These are phyloP conservation scores for Epinotia ramella DNA, from an alignment of 2,888 invertebrate species.

Conservation along the genomic window DNA sequence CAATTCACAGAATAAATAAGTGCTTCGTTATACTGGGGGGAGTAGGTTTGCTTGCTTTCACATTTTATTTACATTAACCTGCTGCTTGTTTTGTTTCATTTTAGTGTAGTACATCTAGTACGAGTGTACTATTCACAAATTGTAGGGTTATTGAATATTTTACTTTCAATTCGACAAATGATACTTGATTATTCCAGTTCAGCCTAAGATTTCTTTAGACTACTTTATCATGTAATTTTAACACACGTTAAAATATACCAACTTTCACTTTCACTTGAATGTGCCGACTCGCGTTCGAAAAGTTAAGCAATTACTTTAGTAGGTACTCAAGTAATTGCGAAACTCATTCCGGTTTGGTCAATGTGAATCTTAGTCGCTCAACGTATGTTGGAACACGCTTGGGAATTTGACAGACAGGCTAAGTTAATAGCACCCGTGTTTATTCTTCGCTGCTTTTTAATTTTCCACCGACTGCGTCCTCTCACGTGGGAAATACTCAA, in stretches of 20 bases:
- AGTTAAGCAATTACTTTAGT: too few relatives aligned
- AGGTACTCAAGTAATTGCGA: too few relatives aligned
- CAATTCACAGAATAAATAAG: background rate
- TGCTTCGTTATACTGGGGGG: background rate
- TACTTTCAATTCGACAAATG: too few relatives aligned
- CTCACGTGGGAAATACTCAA: conserved; percentile 62
- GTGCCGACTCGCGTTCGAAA: too few relatives aligned
- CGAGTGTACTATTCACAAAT: background rate
- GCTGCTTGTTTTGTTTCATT: background rate
- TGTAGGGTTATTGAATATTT: too few relatives aligned
- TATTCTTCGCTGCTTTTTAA: conserved; percentile 58
- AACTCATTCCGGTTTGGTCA: background rate
- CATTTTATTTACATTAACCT: background rate
- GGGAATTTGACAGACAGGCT: conserved; percentile 38
- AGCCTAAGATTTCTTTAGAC: too few relatives aligned
- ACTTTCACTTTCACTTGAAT: too few relatives aligned
- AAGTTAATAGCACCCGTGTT: conserved; percentile 41
- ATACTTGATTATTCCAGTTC: too few relatives aligned
- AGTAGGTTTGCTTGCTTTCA: background rate
- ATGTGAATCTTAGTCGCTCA: background rate
- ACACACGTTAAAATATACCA: too few relatives aligned
- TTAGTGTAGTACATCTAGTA: background rate
- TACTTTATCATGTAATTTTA: too few relatives aligned
- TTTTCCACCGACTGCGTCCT: conserved; percentile 63
- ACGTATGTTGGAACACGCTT: background rate